Conservation (phyloP, 2,888 invertebrate genomes). For the Meteorus colon region DNA sequence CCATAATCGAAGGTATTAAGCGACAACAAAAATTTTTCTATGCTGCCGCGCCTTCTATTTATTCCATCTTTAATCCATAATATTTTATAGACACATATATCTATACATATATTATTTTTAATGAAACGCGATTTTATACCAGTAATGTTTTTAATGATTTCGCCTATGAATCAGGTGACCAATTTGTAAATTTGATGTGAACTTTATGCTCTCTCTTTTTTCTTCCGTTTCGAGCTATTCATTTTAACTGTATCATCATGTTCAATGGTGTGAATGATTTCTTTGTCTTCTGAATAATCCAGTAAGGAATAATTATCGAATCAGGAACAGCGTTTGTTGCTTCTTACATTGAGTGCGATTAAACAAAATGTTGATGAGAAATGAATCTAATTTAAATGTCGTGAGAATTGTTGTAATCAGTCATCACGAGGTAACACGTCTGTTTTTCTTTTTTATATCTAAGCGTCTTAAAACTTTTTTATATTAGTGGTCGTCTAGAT, state of each 20-base stretch:
- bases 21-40: conserved; percentile 5
- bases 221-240: not conserved
- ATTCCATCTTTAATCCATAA: conserved; percentile 11
- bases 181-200: conserved; percentile 17
- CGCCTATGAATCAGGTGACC: not conserved
- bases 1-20: conserved; percentile 47
- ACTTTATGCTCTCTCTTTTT: not conserved
- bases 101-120: conserved; percentile 28
- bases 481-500: too few species aligned
- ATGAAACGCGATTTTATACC: conserved; percentile 9
- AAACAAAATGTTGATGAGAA: not conserved
- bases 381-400: not conserved
- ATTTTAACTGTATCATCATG: not conserved
- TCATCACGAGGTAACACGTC: not conserved
- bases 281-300: not conserved
- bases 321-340: not conserved
- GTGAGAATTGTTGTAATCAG: not conserved
- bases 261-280: not conserved
- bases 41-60: conserved; percentile 11
- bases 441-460: not conserved
- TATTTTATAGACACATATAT: conserved; percentile 12
- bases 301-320: not conserved
- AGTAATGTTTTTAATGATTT: conserved; percentile 19
- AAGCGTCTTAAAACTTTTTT: not conserved
- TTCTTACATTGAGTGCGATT: not conserved